Base-by-base conservation (phyloP, 2,888 invertebrate genomes). In the Trimorus sp. region DNA sequence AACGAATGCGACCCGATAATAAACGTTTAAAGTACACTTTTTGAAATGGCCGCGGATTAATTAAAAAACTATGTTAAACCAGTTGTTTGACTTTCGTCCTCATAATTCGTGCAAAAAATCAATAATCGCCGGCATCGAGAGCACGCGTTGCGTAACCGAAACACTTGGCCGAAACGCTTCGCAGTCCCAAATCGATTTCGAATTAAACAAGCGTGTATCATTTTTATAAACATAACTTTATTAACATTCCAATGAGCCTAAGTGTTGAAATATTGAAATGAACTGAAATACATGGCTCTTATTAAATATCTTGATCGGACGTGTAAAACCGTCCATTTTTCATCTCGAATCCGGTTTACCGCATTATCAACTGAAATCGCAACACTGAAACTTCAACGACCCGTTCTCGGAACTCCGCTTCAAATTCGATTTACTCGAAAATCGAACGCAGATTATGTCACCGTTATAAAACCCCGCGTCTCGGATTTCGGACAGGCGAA, bases 281-380 rank as follows among this genome's bases (percentile, higher is more conserved):
- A 80, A 75, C 63, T 42, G 26, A 63, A 75, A 65, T 66, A 80
- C 75, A 70, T 12, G 75, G 48, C 75, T 80, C 75, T 74, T 70
- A 80, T 80, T 80, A 70, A 80, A 80, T 80, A 80, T 80, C 80
- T 80, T 80, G 80, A 80, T 80, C 75, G 45, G 60, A 65, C 80
- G 75, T 75, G 70, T 70, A 80, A 75, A 75, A 75, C 66, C 56
- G 75, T 49, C 60, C 75, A 80, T 80, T 80, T 75, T 80, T 80
- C 80, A 80, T 75, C 45, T 40, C 9, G 58, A 75, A 80, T 75
- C 80, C 80, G 80, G 80, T 80, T 80, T 80, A 71, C 54, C 51
- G 66, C 65, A 54, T 62, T 71, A 76, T 80, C 66, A 71, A 56
- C 48, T 48, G 15, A 38, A 63, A 80, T 75, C 75, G 49, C 65